These are phyloP conservation scores for Rhimphoctona megacephalus DNA, from an alignment of 2,888 invertebrate genomes.

Conservation along the genomic window DNA sequence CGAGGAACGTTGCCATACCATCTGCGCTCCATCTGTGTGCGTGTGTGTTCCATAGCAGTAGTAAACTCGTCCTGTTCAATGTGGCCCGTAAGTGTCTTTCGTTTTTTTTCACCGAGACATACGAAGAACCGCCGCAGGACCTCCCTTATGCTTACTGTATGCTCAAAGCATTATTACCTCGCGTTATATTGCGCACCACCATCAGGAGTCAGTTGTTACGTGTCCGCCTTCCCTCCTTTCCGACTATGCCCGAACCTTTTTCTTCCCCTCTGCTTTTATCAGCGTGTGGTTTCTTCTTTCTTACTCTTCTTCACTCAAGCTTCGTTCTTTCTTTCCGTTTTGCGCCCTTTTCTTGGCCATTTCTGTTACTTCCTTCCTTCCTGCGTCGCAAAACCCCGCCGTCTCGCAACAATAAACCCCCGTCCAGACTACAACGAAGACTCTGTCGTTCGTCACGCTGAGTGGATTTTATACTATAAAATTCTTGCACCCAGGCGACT, in stretches of 20 bases:
- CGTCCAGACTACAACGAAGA: neutral
- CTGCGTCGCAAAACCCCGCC: slow-evolving; percentile 67
- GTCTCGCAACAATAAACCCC: slow-evolving; percentile 81
- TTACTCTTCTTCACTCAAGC: slow-evolving; percentile 60
- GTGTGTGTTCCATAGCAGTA: neutral
- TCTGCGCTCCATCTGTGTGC: slow-evolving; percentile 49
- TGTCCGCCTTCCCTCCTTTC: slow-evolving; percentile 7
- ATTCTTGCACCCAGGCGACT: slow-evolving; percentile 2
- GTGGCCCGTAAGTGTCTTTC: slow-evolving; percentile 26
- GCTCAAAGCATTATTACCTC: slow-evolving; percentile 44
- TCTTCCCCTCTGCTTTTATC: slow-evolving; percentile 17
- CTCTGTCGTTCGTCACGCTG: slow-evolving; percentile 53
- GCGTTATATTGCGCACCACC: slow-evolving; percentile 45
- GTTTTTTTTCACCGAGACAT: slow-evolving; percentile 12
- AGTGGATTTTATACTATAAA: slow-evolving; percentile 10
- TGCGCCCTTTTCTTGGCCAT: slow-evolving; percentile 20
- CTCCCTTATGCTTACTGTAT: slow-evolving; percentile 50
- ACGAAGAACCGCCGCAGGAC: slow-evolving; percentile 34
- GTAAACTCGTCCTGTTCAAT: slow-evolving; percentile 47
- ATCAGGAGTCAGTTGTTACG: slow-evolving; percentile 65
- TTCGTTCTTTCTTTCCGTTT: slow-evolving; percentile 47
- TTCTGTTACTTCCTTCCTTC: slow-evolving; percentile 76
- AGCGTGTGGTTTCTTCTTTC: slow-evolving; percentile 62
- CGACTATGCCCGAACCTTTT: slow-evolving; percentile 64
- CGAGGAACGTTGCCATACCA: slow-evolving; percentile 35